Conservation (phyloP, 2,888 invertebrate genomes). For the Acrobasis suavella region DNA sequence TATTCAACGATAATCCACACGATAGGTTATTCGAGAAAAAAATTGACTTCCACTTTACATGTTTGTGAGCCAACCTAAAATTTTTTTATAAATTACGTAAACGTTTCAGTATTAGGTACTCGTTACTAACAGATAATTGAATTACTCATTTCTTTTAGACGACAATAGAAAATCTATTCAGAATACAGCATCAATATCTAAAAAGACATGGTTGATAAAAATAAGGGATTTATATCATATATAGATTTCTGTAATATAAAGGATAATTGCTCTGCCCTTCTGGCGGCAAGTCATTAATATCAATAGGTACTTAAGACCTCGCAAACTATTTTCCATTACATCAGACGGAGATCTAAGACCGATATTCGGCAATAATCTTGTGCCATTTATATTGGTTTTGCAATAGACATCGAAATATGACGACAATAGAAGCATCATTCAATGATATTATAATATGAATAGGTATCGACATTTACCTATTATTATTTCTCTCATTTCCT, state of each 20-base stretch:
- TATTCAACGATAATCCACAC: too few species aligned
- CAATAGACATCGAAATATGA: constrained; percentile 1
- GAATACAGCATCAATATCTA: background rate
- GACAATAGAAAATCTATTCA: too few species aligned
- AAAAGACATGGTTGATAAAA: background rate
- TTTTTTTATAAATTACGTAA: too few species aligned
- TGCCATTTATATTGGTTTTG: constrained; percentile 13
- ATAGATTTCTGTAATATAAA: background rate
- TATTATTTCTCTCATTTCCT: too few species aligned
- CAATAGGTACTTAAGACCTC: constrained; percentile 1
- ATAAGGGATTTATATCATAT: background rate
- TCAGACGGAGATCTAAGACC: constrained; percentile 1
- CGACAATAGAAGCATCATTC: background rate
- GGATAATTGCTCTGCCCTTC: background rate
- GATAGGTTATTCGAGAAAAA: too few species aligned
- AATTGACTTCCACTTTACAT: too few species aligned
- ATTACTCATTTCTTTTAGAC: too few species aligned
- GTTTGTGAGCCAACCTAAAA: too few species aligned
- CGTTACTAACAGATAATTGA: too few species aligned
- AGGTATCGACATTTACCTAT: too few species aligned
- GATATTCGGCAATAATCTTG: constrained; percentile 15
- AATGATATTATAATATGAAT: background rate
- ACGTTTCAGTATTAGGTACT: too few species aligned
- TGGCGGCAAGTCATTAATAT: constrained; percentile 13
- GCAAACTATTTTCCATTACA: constrained; percentile 5